Conservation (phyloP, 1,140 invertebrate species). For the Rhagoletis pomonella region DNA sequence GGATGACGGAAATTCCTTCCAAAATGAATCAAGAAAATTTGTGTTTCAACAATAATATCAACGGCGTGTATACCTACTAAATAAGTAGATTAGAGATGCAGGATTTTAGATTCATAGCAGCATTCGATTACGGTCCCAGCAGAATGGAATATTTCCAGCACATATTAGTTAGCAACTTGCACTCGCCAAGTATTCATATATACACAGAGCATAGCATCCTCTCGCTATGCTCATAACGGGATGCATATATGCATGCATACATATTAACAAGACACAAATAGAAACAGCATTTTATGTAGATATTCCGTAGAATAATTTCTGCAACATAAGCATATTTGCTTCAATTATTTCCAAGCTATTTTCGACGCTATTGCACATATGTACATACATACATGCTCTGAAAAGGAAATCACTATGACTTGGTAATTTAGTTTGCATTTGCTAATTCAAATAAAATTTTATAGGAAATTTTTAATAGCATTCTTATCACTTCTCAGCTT, state of each 20-base stretch:
- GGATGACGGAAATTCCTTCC: too few relatives aligned
- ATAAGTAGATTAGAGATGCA: slow-evolving; percentile 1
- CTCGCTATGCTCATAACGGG: neutral
- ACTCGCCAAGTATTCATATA: neutral
- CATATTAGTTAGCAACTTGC: neutral
- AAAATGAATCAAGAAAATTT: too few relatives aligned
- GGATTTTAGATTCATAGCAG: slow-evolving; percentile 31
- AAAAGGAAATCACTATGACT: too few relatives aligned
- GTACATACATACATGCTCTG: neutral
- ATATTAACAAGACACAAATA: neutral
- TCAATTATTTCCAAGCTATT: neutral
- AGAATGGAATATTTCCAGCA: slow-evolving; percentile 23
- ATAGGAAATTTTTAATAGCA: too few relatives aligned
- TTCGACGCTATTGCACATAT: neutral
- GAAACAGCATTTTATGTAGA: neutral
- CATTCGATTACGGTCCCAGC: neutral
- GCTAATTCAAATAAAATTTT: too few relatives aligned
- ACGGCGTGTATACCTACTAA: neutral
- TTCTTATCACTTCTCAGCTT: neutral
- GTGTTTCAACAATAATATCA: too few relatives aligned
- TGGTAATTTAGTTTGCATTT: too few relatives aligned
- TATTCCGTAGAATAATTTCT: neutral
- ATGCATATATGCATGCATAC: neutral
- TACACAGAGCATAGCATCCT: neutral
- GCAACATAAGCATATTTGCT: neutral